Evolutionary conservation across 2,888 invertebrate genomes (phyloP).

Genomic region (Apotomis capreana): DNA sequence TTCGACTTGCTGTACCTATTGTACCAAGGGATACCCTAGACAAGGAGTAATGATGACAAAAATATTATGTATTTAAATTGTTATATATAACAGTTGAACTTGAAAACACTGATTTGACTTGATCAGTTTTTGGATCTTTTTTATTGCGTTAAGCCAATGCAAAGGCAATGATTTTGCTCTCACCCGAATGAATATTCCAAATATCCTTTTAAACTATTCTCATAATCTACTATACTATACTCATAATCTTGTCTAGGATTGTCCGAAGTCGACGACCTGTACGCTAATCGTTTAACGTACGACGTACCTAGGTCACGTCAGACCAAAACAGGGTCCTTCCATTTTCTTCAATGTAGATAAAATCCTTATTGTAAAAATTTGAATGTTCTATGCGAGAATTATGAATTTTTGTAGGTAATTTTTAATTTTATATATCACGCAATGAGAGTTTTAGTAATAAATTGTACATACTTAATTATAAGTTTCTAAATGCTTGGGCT

Average conservation of each 20-base stretch:
- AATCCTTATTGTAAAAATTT: slow-evolving; percentile 59
- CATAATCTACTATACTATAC: neutral
- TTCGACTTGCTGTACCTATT: slow-evolving; percentile 12
- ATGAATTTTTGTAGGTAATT: slow-evolving; percentile 58
- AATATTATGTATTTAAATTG: no score
- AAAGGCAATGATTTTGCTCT: neutral
- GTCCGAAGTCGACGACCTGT: slow-evolving; percentile 15
- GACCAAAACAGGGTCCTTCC: slow-evolving; percentile 77
- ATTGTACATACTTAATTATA: slow-evolving; percentile 60
- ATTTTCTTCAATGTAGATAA: slow-evolving; percentile 70
- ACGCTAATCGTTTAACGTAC: slow-evolving; percentile 37
- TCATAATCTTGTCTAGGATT: slow-evolving; percentile 1
- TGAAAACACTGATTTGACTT: neutral
- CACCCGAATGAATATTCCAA: neutral
- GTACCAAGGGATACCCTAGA: slow-evolving; percentile 9
- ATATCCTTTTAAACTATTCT: neutral
- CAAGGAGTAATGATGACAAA: neutral
- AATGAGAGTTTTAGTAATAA: slow-evolving; percentile 52
- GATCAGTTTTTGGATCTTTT: no score
- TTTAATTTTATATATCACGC: slow-evolving; percentile 59
- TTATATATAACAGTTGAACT: no score
- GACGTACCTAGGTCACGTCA: slow-evolving; percentile 54
- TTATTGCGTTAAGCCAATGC: neutral
- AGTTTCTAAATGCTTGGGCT: slow-evolving; percentile 54
- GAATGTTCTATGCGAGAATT: slow-evolving; percentile 75